These are phyloP conservation scores for Allobates femoralis DNA, from an alignment of 2,797 vertebrate genomes.

Conservation along the genomic window DNA sequence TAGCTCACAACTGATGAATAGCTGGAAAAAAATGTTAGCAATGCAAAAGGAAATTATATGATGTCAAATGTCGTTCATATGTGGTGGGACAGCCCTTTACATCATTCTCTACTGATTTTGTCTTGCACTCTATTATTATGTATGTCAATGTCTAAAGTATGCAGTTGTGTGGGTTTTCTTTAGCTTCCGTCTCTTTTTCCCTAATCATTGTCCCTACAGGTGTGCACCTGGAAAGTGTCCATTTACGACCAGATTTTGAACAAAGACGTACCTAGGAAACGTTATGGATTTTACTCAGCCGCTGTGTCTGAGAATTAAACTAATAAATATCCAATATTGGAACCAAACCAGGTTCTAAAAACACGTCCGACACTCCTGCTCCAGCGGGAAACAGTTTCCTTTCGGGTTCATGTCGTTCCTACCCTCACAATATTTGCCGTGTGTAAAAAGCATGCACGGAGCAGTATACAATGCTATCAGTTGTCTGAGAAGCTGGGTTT, in stretches of 20 bases:
- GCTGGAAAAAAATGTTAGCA: not conserved
- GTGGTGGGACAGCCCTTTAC: not conserved
- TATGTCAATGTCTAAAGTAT: constrained; percentile 27
- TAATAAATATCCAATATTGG: constrained; percentile 61
- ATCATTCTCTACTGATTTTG: not conserved
- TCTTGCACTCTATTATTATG: constrained; percentile 41
- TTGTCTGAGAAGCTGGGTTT: constrained; percentile 76
- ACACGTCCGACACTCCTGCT: constrained; percentile 46
- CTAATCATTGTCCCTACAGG: constrained; percentile 41
- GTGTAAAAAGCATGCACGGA: constrained; percentile 71
- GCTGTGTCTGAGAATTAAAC: constrained; percentile 48
- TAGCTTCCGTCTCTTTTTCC: constrained; percentile 28
- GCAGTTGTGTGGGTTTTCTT: not conserved
- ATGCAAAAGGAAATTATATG: not conserved
- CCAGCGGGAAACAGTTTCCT: constrained; percentile 67
- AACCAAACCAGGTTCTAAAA: constrained; percentile 36
- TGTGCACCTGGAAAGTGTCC: constrained; percentile 59
- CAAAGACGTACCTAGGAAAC: constrained; percentile 53
- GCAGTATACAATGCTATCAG: constrained; percentile 73
- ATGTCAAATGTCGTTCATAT: not conserved
- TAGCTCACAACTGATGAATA: not conserved
- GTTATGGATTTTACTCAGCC: constrained; percentile 40
- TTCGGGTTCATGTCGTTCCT: constrained; percentile 70
- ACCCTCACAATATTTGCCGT: constrained; percentile 70
- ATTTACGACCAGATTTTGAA: constrained; percentile 43